These are phyloP conservation scores for Eptesicus fuscus DNA, from an alignment of 2,113 vertebrate species.

Conservation along the genomic window DNA sequence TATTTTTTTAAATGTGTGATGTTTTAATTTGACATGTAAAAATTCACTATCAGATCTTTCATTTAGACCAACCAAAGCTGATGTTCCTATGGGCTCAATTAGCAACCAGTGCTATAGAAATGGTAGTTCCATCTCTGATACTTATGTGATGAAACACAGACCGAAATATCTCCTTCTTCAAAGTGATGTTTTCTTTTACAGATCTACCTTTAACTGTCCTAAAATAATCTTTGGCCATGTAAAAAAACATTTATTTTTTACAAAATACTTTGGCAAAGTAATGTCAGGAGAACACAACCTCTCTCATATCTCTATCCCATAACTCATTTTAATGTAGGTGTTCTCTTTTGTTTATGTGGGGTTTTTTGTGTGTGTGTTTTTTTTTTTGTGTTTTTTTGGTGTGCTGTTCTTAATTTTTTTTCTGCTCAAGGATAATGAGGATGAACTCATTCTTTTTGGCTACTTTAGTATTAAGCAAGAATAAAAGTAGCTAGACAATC, in stretches of 20 bases:
- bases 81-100: neutral
- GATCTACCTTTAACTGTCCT: neutral
- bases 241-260: neutral
- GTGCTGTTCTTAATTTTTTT: neutral
- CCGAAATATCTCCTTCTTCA: neutral
- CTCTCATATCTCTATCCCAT: neutral
- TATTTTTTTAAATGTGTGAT: neutral
- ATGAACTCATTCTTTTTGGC: neutral
- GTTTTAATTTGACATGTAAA: constrained; percentile 2
- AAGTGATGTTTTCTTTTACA: neutral
- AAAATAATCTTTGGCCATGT: neutral
- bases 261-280: neutral
- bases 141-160: neutral
- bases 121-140: neutral
- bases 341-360: neutral
- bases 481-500: neutral
- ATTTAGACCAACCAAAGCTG: neutral
- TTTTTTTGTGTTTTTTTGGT: too few species aligned
- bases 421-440: neutral
- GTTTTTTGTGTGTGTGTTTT: too few species aligned
- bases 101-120: neutral
- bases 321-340: neutral
- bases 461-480: neutral
- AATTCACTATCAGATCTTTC: neutral
- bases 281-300: neutral